Evolutionary conservation across 2,797 vertebrate species (phyloP), one percentile per base, ranked within the genome.

Genomic region (Pseudochirops corinnae): DNA sequence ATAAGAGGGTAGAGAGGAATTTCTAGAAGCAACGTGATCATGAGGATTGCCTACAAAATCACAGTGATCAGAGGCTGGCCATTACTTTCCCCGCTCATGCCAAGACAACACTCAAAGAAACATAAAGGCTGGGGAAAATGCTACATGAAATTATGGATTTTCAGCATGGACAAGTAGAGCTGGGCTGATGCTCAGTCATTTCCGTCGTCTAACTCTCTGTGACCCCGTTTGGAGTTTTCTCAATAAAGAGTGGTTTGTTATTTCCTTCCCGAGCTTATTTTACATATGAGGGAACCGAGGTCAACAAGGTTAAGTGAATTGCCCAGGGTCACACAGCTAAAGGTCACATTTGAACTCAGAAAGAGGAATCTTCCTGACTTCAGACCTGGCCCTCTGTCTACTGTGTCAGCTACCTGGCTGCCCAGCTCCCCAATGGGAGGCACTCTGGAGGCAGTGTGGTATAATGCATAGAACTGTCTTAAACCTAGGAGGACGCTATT

Each of bases 11-110:
- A 39, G 50, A 55, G n/a, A 33, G 90, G 91, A 24, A 46, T 0
- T 56, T n/a, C 14, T 53, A 62, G 60, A 94, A 82, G 18, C 39
- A 93, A 92, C 91, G 55, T 92, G 93, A 95, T 56, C 93, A 74
- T 92, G 60, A 94, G 60, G 94, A 92, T 92, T 67, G 91, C 3
- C 53, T 14, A 16, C 6, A 5, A 74, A 56, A 67, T 93, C 62
- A 33, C n/a, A 16, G 14, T 93, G 53, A 56, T 33, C 31, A 91
- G 55, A 91, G n/a, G 29, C 28, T 18, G 62, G 13, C 4, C 62
- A 1, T 67, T n/a, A 67, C 31, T 67, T 67, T 10, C 62, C 33
- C 1, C 16, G 29, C 52, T 10, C 7, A 55, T 55, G 52, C 28
- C 52, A 52, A 53, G 55, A 31, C 90, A 91, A 91, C 3, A 24